These are phyloP conservation scores for Spodoptera picta DNA, from an alignment of 2,888 invertebrate genomes.

Conservation along the genomic window DNA sequence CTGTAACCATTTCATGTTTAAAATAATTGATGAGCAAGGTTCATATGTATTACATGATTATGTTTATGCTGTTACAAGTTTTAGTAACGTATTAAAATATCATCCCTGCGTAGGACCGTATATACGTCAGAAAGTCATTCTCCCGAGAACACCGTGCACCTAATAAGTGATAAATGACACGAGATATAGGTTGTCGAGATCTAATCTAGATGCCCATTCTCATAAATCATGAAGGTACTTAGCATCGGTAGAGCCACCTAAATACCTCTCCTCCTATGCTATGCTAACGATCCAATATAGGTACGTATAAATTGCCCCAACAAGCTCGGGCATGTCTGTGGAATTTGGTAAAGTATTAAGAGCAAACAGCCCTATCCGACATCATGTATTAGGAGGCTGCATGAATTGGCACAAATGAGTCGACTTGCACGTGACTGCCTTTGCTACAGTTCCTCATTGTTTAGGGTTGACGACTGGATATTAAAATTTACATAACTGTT, in stretches of 20 bases:
- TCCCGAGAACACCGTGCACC: background rate
- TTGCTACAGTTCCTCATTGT: slow-evolving; percentile 59
- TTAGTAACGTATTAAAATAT: no score
- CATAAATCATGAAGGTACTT: slow-evolving; percentile 31
- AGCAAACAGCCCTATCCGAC: slow-evolving; percentile 25
- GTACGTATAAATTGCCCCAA: slow-evolving; percentile 17
- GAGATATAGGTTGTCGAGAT: slow-evolving; percentile 3
- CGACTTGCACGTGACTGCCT: slow-evolving; percentile 65
- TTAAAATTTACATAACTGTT: background rate
- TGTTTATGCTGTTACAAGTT: no score
- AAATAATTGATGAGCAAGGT: no score
- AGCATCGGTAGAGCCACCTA: slow-evolving; percentile 22
- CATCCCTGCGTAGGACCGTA: no score
- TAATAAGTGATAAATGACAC: background rate
- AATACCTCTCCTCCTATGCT: slow-evolving; percentile 18
- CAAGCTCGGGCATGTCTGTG: slow-evolving; percentile 35
- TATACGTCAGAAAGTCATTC: background rate
- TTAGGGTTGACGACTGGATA: slow-evolving; percentile 53
- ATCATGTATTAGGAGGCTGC: slow-evolving; percentile 47
- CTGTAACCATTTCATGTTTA: background rate
- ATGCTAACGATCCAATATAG: slow-evolving; percentile 30
- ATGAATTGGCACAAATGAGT: slow-evolving; percentile 70
- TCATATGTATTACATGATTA: no score
- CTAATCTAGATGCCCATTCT: slow-evolving; percentile 27
- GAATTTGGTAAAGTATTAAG: slow-evolving; percentile 44